A percentile compares a stretch with the other conserved stretches of the same genome.
phyloP scores from a whole-genome alignment of 2,888 invertebrate genomes.

The Matsumyia berberina region DNA sequence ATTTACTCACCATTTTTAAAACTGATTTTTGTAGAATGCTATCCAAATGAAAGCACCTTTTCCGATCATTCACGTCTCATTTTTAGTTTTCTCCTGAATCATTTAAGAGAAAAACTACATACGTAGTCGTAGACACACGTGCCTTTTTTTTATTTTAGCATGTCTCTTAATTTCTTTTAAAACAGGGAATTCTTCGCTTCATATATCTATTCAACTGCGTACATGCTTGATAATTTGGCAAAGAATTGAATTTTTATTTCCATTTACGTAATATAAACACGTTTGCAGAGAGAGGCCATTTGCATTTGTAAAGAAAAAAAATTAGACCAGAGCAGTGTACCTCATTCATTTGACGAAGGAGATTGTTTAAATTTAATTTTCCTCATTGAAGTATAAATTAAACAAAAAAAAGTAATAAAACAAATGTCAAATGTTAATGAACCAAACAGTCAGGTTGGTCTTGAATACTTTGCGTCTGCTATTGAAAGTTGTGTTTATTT shows the following conservation, averaged over 20 bases:
- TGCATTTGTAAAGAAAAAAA: constrained; percentile 13
- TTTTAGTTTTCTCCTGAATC: too few relatives aligned
- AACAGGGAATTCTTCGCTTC: background rate
- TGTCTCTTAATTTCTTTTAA: background rate
- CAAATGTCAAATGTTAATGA: constrained; percentile 59
- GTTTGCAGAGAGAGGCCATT: constrained; percentile 12
- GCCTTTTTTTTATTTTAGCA: too few relatives aligned
- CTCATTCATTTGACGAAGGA: constrained; percentile 13
- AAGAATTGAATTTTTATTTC: constrained; percentile 15
- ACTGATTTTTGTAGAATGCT: too few relatives aligned
- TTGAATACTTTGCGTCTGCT: too few relatives aligned
- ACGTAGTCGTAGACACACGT: too few relatives aligned
- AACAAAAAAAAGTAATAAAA: background rate
- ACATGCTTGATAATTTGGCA: constrained; percentile 30
- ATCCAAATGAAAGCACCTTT: too few relatives aligned
- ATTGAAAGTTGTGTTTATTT: background rate
- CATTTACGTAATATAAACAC: constrained; percentile 20
- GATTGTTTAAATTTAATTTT: constrained; percentile 10
- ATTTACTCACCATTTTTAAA: too few relatives aligned
- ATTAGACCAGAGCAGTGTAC: constrained; percentile 10
- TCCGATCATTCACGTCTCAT: too few relatives aligned
- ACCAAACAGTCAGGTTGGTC: constrained; percentile 45
- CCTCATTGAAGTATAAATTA: background rate
- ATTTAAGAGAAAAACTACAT: too few relatives aligned
- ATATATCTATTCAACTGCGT: background rate